phyloP scores from a whole-genome alignment of 1,140 invertebrate genomes.

The Littorina saxatilis region DNA sequence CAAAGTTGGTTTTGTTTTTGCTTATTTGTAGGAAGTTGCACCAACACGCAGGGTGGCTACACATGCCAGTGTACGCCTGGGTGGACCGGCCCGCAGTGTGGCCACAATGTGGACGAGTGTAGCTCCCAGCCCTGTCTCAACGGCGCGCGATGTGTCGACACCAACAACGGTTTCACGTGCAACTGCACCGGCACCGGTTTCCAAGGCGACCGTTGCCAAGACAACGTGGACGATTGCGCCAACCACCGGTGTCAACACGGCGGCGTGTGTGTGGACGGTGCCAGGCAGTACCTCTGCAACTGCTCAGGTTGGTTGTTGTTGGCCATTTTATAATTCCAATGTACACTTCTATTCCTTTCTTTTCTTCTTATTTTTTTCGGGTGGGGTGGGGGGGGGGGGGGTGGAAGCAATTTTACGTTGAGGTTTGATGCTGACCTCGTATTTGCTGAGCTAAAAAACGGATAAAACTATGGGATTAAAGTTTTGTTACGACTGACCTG shows the following conservation, averaged over 20 bases:
- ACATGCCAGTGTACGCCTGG: conserved; percentile 55
- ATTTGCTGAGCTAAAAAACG: too few species aligned
- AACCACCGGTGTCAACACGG: conserved; percentile 67
- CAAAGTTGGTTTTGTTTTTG: too few species aligned
- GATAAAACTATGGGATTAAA: too few species aligned
- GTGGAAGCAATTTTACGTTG: too few species aligned
- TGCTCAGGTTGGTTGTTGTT: conserved; percentile 75
- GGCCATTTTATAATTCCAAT: background rate
- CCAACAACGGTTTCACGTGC: conserved; percentile 78
- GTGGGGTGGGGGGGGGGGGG: background rate
- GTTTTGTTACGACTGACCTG: too few species aligned
- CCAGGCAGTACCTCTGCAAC: conserved; percentile 79
- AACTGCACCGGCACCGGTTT: conserved; percentile 85
- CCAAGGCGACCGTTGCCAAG: conserved; percentile 87
- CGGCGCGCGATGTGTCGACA: conserved; percentile 88
- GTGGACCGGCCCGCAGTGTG: conserved; percentile 80
- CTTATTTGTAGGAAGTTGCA: conserved; percentile 54
- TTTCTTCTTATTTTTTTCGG: too few species aligned
- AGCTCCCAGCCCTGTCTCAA: conserved; percentile 92
- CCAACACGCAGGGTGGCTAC: conserved; percentile 53
- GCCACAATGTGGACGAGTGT: conserved; percentile 93
- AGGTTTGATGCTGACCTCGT: too few species aligned
- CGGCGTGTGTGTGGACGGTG: conserved; percentile 89
- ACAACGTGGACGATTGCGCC: conserved; percentile 92
- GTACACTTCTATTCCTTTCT: too few species aligned